These are phyloP conservation scores for human DNA, from an alignment of 2,113 vertebrate species.

Conservation along the genomic window GRCh38 chr4:65038501-65039000, in stretches of 20 bases:
- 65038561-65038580: too few species aligned
- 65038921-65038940: background rate
- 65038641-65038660: background rate
- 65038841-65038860: constrained; percentile 12
- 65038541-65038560: too few species aligned
- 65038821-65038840: constrained; percentile 38
- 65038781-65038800: background rate
- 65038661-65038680: background rate
- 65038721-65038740: background rate
- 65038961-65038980: constrained; percentile 35
- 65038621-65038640: background rate
- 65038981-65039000: constrained; percentile 31
- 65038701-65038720: background rate
- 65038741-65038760: background rate
- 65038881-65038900: constrained; percentile 34
- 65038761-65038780: background rate
- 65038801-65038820: constrained; percentile 17
- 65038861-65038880: constrained; percentile 46
- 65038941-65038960: background rate
- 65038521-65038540: too few species aligned
- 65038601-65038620: background rate
- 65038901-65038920: constrained; percentile 48
- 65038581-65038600: background rate
- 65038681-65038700: background rate
- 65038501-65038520: too few species aligned